A percentile compares a stretch with the other conserved stretches of the same genome.
These are phyloP conservation scores for Chloroclystis v-ata DNA, from an alignment of 2,888 invertebrate species.

Conservation along the genomic window DNA sequence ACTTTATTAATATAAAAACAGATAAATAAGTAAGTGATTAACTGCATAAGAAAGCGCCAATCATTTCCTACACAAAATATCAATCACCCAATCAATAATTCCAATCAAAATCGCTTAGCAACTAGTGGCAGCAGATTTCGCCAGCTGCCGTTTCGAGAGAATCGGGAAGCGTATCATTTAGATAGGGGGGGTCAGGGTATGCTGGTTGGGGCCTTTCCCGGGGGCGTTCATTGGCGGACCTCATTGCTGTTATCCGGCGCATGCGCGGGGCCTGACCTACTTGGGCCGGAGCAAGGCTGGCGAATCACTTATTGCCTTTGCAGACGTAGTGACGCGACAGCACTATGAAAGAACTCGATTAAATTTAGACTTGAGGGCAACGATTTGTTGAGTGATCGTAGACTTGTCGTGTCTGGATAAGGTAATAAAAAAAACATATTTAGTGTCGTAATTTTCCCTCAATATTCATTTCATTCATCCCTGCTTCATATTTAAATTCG, in stretches of 20 bases:
- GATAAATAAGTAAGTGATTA: no score
- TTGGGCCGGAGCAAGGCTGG: conserved; percentile 69
- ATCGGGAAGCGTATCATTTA: conserved; percentile 36
- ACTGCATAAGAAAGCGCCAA: no score
- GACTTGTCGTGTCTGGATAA: neutral
- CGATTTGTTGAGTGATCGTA: neutral
- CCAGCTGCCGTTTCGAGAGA: conserved; percentile 55
- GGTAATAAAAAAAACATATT: no score
- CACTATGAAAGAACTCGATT: conserved; percentile 41
- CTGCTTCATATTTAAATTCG: no score
- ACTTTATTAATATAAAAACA: no score
- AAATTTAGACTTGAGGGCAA: conserved; percentile 39
- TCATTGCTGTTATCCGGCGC: conserved; percentile 73
- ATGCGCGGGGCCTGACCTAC: conserved; percentile 73
- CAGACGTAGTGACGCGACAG: conserved; percentile 68
- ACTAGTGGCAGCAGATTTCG: conserved; percentile 72
- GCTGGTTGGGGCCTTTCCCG: conserved; percentile 36
- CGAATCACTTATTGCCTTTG: conserved; percentile 63
- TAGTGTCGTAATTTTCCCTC: no score
- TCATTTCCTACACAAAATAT: no score
- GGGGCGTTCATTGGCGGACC: conserved; percentile 48
- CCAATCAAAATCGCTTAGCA: conserved; percentile 61
- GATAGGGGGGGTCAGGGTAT: conserved; percentile 56
- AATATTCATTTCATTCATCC: no score
- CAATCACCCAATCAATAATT: conserved; percentile 26